These are phyloP conservation scores for Phocoena phocoena DNA, from an alignment of 2,113 vertebrate species.

Conservation along the genomic window DNA sequence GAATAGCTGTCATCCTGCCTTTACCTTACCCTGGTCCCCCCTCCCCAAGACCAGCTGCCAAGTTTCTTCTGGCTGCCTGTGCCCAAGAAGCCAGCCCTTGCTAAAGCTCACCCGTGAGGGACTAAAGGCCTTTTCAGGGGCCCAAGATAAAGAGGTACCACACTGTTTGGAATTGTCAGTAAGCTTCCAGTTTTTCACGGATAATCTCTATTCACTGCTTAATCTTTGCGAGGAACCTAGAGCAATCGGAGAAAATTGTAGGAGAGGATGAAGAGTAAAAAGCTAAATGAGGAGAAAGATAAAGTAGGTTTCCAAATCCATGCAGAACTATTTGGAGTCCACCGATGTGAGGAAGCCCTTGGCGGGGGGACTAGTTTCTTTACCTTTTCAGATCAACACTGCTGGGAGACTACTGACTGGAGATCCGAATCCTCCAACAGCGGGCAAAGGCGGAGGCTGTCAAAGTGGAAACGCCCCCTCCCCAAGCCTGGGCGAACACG, in stretches of 20 bases:
- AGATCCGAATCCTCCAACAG: not conserved
- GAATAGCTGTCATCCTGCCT: not conserved
- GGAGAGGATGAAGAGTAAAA: not conserved
- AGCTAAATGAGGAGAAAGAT: not conserved
- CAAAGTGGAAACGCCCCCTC: not conserved
- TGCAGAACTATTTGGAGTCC: not conserved
- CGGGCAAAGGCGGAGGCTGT: not conserved
- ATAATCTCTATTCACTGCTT: not conserved
- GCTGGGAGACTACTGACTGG: not conserved
- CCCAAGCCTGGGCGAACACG: not conserved
- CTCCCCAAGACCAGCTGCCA: not conserved
- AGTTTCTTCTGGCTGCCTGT: not conserved
- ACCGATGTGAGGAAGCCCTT: not conserved
- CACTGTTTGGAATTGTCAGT: not conserved
- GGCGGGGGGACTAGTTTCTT: not conserved
- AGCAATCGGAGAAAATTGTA: not conserved
- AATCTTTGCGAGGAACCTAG: slow-evolving; percentile 5
- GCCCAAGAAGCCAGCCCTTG: not conserved
- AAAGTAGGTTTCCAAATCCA: not conserved
- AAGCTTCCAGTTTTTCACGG: not conserved
- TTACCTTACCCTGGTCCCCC: not conserved
- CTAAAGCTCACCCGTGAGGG: not conserved
- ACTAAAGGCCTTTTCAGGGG: not conserved
- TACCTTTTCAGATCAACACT: not conserved
- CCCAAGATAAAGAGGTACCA: slow-evolving; percentile 36